A percentile compares a stretch with the other conserved stretches of the same genome.
phyloP scores from a whole-genome alignment of 2,113 vertebrate species.

The Pipa parva region DNA sequence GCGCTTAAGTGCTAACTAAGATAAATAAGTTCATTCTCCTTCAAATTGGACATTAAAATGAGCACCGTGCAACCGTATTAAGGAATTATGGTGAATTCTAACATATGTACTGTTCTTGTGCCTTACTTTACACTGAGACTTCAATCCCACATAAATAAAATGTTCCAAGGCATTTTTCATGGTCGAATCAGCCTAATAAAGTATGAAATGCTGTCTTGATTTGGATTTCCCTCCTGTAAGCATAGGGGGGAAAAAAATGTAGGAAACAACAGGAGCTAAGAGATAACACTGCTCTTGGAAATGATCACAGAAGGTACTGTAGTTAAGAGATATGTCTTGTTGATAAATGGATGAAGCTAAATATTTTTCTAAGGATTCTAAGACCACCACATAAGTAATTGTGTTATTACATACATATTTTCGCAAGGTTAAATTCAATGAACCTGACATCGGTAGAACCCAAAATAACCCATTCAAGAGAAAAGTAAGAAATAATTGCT shows the following conservation, averaged over 20 bases:
- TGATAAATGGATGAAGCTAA: slow-evolving; percentile 55
- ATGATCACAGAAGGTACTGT: slow-evolving; percentile 55
- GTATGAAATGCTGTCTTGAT: no score
- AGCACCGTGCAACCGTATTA: no score
- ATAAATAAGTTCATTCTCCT: no score
- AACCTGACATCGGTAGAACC: slow-evolving; percentile 88
- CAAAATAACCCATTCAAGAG: slow-evolving; percentile 93
- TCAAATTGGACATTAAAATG: no score
- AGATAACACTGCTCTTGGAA: slow-evolving; percentile 49
- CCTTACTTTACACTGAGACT: no score
- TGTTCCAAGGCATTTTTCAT: no score
- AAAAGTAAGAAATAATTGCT: slow-evolving; percentile 99
- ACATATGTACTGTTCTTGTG: no score
- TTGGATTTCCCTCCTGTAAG: slow-evolving; percentile 41
- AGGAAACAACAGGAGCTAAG: slow-evolving; percentile 40
- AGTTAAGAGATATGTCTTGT: slow-evolving; percentile 46
- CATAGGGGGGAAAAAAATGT: slow-evolving; percentile 42
- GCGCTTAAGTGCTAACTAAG: no score
- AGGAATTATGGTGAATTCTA: no score
- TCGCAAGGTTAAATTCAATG: slow-evolving; percentile 83
- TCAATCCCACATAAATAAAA: no score
- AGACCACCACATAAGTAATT: slow-evolving; percentile 64
- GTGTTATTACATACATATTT: slow-evolving; percentile 70
- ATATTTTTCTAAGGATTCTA: slow-evolving; percentile 53
- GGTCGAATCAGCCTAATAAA: no score